A percentile compares a stretch with the other conserved stretches of the same genome.
These are phyloP conservation scores for Oscarella lobularis DNA, from an alignment of 37 sponge, comb jelly and placozoan genomes.

Conservation along the genomic window DNA sequence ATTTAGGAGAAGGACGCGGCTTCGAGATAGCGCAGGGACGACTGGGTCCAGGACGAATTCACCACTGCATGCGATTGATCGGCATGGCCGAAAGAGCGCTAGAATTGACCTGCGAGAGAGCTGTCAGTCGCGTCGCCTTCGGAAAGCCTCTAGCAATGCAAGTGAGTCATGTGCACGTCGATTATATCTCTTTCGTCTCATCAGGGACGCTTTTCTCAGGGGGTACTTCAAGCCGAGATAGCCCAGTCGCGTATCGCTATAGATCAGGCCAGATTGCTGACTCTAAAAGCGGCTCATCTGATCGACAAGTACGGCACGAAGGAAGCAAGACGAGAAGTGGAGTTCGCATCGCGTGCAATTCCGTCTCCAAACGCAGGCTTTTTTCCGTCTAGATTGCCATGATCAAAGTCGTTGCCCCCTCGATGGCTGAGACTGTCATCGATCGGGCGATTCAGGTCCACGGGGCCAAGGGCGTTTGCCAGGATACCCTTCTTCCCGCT, in stretches of 20 bases:
- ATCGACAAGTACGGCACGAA: slow-evolving; percentile 61
- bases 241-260: slow-evolving; percentile 78
- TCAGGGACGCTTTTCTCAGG: no score
- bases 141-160: slow-evolving; percentile 41
- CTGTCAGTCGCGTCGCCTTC: slow-evolving; percentile 43
- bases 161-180: slow-evolving; percentile 35
- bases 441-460: slow-evolving; percentile 69
- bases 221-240: slow-evolving; percentile 33
- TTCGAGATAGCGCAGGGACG: slow-evolving; percentile 95
- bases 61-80: slow-evolving; percentile 86
- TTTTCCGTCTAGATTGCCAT: slow-evolving; percentile 49
- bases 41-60: slow-evolving; percentile 84
- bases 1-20: slow-evolving; percentile 85
- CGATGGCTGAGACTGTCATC: slow-evolving; percentile 51
- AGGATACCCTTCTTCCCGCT: slow-evolving; percentile 50
- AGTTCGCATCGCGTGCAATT: not conserved
- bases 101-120: slow-evolving; percentile 49
- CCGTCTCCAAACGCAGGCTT: no score
- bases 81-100: slow-evolving; percentile 76
- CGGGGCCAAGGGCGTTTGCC: slow-evolving; percentile 70
- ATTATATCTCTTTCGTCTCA: not conserved
- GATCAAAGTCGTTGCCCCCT: slow-evolving; percentile 64
- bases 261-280: slow-evolving; percentile 66
- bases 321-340: slow-evolving; percentile 48
- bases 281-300: slow-evolving; percentile 59